phyloP scores from a whole-genome alignment of 2,888 invertebrate genomes.

The Mythimna ferrago region DNA sequence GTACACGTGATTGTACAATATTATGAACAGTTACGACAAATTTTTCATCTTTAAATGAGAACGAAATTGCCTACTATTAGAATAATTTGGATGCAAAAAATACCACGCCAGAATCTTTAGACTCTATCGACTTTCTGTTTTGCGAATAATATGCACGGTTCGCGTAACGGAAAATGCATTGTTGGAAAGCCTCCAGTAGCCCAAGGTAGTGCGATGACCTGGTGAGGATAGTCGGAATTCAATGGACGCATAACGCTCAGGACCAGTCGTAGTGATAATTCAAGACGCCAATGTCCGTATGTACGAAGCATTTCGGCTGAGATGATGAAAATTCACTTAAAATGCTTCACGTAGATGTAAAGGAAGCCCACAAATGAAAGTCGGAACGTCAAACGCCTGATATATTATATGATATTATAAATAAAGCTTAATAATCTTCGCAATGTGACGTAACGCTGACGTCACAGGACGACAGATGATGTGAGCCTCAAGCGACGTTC shows the following conservation, averaged over 20 bases:
- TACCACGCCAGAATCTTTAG: too few relatives aligned
- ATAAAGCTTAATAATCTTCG: conserved; percentile 66
- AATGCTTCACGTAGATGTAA: conserved; percentile 21
- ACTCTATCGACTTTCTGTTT: too few relatives aligned
- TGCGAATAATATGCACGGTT: too few relatives aligned
- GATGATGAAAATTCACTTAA: not conserved
- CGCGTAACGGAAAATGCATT: too few relatives aligned
- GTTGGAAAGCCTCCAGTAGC: too few relatives aligned
- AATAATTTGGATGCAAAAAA: conserved; percentile 7
- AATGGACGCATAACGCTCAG: too few relatives aligned
- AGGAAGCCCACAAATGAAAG: conserved; percentile 27
- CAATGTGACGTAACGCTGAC: conserved; percentile 66
- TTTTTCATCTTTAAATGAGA: not conserved
- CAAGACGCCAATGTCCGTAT: too few relatives aligned
- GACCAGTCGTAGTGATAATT: too few relatives aligned
- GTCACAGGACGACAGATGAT: conserved; percentile 63
- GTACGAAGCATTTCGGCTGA: too few relatives aligned
- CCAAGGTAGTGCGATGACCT: too few relatives aligned
- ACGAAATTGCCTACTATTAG: not conserved
- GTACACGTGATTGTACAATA: not conserved
- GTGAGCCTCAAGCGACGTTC: conserved; percentile 66
- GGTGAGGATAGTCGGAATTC: too few relatives aligned
- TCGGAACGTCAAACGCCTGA: conserved; percentile 22
- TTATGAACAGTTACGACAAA: not conserved
- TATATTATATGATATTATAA: conserved; percentile 54